A percentile compares a stretch with the other conserved stretches of the same genome.
These are phyloP conservation scores for Pitangus sulphuratus DNA, from an alignment of 2,797 vertebrate species.

Conservation along the genomic window DNA sequence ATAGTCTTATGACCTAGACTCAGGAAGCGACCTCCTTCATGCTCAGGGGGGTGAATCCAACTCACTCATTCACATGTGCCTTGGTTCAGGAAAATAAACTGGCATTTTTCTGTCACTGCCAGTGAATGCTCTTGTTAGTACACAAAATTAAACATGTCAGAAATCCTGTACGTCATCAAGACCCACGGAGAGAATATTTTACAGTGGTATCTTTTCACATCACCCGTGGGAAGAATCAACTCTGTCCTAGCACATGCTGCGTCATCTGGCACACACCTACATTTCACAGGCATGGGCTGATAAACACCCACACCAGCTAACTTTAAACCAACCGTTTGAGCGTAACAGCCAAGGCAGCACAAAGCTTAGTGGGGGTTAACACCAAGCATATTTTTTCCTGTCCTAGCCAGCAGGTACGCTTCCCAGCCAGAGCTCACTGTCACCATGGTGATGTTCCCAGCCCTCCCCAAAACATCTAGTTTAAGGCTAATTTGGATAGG, in stretches of 20 bases:
- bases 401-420: constrained; percentile 36
- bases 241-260: neutral
- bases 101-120: neutral
- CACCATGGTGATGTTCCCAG: constrained; percentile 29
- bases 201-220: neutral
- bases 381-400: neutral
- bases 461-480: neutral
- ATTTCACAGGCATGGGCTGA: neutral
- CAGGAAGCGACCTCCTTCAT: neutral
- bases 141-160: neutral
- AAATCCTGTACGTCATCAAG: neutral
- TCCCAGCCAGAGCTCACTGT: neutral
- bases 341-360: neutral
- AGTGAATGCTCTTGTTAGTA: neutral
- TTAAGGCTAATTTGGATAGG: constrained; percentile 30
- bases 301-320: neutral
- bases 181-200: neutral
- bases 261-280: neutral
- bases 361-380: neutral
- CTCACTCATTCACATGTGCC: neutral
- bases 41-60: neutral
- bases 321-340: neutral
- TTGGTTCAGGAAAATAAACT: neutral
- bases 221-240: neutral
- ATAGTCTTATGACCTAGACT: neutral